Base-by-base conservation (phyloP, 2,113 vertebrate genomes). In the Ornithorhynchus anatinus region DNA sequence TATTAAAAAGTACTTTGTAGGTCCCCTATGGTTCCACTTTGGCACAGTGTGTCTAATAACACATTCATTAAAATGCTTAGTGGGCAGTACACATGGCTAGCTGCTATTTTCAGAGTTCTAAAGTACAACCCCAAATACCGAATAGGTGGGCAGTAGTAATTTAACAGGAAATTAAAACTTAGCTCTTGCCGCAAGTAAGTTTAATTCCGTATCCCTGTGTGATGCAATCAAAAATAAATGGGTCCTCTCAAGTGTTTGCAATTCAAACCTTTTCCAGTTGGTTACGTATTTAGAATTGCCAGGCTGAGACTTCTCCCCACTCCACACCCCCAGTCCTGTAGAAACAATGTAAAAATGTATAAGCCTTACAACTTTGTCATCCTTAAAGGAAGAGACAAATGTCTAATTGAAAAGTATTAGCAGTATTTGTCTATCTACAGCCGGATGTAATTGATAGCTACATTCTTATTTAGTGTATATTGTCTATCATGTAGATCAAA, bases 401-500 rank as follows among this genome's bases (percentile, higher is more conserved):
- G 10, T 47, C 11, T 59, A 59, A 43, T 31, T 32, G 29, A 36
- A 74, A 59, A 60, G 36, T 31, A 59, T 13, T 71, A 64, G 60
- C n/a, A n/a, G n/a, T n/a, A n/a, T 32, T 17, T 13, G 45, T 45
- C 19, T 52, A 60, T 47, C 47, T 45, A 9, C 35, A 50, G 70
- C 59, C 81, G 56, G 64, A 31, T 60, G 31, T 56, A 73, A 36
- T 68, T 37, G 33, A 71, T 66, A 19, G 36, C n/a, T 64, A 54
- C 67, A 22, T 31, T 22, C 14, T 67, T 23, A 56, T 17, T 75
- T 77, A 32, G 47, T 76, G 76, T 10, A 5, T 50, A 68, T 50
- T 58, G 63, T 45, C 64, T 65, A 61, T 35, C 36, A 69, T 11
- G 33, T 59, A 51, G 32, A 73, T 79, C 58, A 70, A 78, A 72